Evolutionary conservation across 2,888 invertebrate genomes (phyloP).

Genomic region (Seira musarum): DNA sequence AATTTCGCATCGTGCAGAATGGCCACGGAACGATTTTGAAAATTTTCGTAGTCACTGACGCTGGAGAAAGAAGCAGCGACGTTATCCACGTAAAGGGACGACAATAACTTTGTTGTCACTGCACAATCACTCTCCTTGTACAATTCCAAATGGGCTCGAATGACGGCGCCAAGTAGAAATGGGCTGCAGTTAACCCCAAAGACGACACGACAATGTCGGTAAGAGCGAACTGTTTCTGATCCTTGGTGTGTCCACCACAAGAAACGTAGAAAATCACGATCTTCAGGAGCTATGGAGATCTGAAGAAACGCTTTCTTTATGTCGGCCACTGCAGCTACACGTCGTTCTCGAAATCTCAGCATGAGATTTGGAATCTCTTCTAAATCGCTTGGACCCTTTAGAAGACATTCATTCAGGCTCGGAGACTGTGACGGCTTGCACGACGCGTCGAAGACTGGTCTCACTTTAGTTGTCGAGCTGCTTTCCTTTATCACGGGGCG

Average conservation of each 20-base stretch:
- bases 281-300: slow-evolving; percentile 64
- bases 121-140: no score
- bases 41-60: not conserved
- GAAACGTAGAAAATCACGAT: slow-evolving; percentile 70
- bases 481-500: slow-evolving; percentile 55
- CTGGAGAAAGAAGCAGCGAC: not conserved
- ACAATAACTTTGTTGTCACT: no score
- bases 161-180: slow-evolving; percentile 66
- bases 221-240: slow-evolving; percentile 16
- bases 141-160: slow-evolving; percentile 69
- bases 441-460: slow-evolving; percentile 67
- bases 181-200: slow-evolving; percentile 64
- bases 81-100: slow-evolving; percentile 8
- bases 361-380: slow-evolving; percentile 55
- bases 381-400: slow-evolving; percentile 59
- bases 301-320: slow-evolving; percentile 70
- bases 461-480: slow-evolving; percentile 50
- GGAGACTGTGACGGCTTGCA: slow-evolving; percentile 34
- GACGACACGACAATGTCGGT: slow-evolving; percentile 68
- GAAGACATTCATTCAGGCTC: slow-evolving; percentile 63
- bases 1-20: not conserved
- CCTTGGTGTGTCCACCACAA: slow-evolving; percentile 63
- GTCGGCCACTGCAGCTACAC: slow-evolving; percentile 65
- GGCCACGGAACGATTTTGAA: not conserved
- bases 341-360: slow-evolving; percentile 42